Evolutionary conservation across 1,140 invertebrate genomes (phyloP).

Genomic region (Drosophila parabipectinata): DNA sequence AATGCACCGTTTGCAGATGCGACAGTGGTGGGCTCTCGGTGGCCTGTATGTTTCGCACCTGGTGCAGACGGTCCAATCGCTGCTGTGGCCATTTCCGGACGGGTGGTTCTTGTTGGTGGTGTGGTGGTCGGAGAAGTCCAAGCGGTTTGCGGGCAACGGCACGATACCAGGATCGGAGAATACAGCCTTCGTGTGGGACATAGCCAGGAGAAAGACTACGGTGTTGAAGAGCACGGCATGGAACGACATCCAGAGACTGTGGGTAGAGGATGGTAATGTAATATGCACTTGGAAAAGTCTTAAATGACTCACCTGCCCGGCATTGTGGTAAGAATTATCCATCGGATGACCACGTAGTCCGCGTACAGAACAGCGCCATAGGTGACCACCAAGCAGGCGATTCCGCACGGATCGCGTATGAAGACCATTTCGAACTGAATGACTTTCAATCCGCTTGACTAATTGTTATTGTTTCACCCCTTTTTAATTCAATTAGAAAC

Average conservation of each 20-base stretch:
- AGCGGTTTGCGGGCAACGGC: constrained; percentile 90
- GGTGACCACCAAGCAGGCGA: constrained; percentile 93
- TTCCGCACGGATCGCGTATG: constrained; percentile 93
- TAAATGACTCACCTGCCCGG: constrained; percentile 88
- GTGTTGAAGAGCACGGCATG: constrained; percentile 93
- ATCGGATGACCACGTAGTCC: constrained; percentile 94
- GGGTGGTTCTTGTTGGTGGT: constrained; percentile 85
- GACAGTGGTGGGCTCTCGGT: constrained; percentile 94
- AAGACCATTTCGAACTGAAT: constrained; percentile 81
- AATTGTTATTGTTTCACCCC: constrained; percentile 10
- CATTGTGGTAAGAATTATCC: constrained; percentile 94
- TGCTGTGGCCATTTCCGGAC: constrained; percentile 80
- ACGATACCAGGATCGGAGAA: constrained; percentile 95
- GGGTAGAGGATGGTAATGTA: constrained; percentile 64
- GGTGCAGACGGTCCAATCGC: constrained; percentile 94
- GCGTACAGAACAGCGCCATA: constrained; percentile 94
- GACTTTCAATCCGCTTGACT: constrained; percentile 1
- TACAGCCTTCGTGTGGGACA: constrained; percentile 93
- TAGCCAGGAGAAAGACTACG: constrained; percentile 90
- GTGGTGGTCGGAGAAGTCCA: constrained; percentile 95
- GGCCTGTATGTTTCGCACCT: constrained; percentile 94
- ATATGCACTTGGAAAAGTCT: background rate
- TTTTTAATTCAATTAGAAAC: constrained; percentile 75
- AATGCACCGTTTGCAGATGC: constrained; percentile 94
- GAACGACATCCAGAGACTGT: constrained; percentile 93